phyloP scores from a whole-genome alignment of 1,140 invertebrate species.

The Drosophila insularis region DNA sequence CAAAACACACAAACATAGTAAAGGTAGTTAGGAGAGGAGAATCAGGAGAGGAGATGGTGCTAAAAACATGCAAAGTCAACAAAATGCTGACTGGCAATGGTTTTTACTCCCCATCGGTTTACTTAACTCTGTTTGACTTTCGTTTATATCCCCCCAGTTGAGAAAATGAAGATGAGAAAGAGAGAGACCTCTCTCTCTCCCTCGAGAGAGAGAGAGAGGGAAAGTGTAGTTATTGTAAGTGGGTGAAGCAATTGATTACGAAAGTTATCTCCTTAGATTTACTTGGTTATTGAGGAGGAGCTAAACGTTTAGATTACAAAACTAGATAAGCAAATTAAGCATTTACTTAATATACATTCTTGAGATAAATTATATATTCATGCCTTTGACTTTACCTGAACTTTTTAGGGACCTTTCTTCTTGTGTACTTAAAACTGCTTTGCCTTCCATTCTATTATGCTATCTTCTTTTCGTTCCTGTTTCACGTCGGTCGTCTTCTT shows the following conservation, averaged over 20 bases:
- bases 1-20: neutral
- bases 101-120: constrained; percentile 29
- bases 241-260: constrained; percentile 19
- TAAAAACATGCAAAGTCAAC: constrained; percentile 30
- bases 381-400: constrained; percentile 55
- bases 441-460: constrained; percentile 56
- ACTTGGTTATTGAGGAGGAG: neutral
- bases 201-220: too few relatives aligned
- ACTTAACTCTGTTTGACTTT: constrained; percentile 34
- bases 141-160: neutral
- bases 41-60: constrained; percentile 16
- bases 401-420: constrained; percentile 72
- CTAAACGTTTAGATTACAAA: neutral
- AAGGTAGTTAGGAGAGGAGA: constrained; percentile 16
- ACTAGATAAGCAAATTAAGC: neutral
- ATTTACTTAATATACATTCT: neutral
- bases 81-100: constrained; percentile 28
- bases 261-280: constrained; percentile 9
- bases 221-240: neutral
- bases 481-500: neutral
- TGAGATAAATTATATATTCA: neutral
- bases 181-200: too few relatives aligned
- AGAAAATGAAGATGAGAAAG: neutral
- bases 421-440: constrained; percentile 69
- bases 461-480: constrained; percentile 31